Evolutionary conservation across 2,888 invertebrate species (phyloP).

Genomic region (Anarsia innoxiella): DNA sequence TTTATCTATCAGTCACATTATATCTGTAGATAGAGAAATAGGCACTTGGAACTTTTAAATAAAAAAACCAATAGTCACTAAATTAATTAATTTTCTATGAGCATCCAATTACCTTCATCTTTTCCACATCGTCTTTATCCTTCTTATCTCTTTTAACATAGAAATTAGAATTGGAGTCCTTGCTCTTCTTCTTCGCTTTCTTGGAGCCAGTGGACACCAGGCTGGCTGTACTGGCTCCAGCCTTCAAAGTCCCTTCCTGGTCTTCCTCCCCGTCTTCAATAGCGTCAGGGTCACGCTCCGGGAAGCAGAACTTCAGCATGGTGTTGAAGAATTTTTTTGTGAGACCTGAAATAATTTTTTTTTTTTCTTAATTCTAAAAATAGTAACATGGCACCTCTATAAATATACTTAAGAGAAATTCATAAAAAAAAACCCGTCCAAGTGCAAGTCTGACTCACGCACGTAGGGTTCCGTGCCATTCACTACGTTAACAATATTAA

Average conservation of each 20-base stretch:
- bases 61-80: too few relatives aligned
- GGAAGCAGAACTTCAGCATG: slow-evolving; percentile 98
- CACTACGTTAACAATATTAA: too few relatives aligned
- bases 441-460: too few relatives aligned
- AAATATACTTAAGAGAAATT: too few relatives aligned
- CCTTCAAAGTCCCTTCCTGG: slow-evolving; percentile 53
- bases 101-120: slow-evolving; percentile 95
- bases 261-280: slow-evolving; percentile 83
- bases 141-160: slow-evolving; percentile 90
- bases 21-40: too few relatives aligned
- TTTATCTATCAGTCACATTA: too few relatives aligned
- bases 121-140: slow-evolving; percentile 95
- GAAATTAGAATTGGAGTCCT: slow-evolving; percentile 90
- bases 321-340: slow-evolving; percentile 98
- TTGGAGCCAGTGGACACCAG: slow-evolving; percentile 66
- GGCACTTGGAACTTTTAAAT: too few relatives aligned
- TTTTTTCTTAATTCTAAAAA: too few relatives aligned
- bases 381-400: too few relatives aligned
- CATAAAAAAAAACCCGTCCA: too few relatives aligned
- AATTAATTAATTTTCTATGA: too few relatives aligned
- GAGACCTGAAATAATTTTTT: slow-evolving; percentile 69
- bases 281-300: slow-evolving; percentile 91
- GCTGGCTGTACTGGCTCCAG: slow-evolving; percentile 45
- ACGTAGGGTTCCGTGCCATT: too few relatives aligned
- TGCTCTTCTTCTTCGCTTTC: slow-evolving; percentile 71